A percentile compares a stretch with the other conserved stretches of the same genome.
Conservation (phyloP, 2,113 vertebrate species). For the Motacilla alba region DNA sequence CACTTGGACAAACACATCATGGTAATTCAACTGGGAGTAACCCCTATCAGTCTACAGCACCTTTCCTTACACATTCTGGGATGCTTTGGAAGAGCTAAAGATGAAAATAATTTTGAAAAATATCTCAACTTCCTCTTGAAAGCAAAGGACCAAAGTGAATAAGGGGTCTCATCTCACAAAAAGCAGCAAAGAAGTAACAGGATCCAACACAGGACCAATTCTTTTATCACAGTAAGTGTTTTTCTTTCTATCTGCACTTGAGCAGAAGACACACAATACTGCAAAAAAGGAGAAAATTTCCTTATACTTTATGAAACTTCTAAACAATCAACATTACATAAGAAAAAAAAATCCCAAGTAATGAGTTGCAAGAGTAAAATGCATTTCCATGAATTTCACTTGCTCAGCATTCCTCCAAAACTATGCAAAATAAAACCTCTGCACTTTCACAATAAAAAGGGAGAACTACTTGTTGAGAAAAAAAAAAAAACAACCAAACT, state of each 20-base stretch:
- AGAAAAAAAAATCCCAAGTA: not conserved
- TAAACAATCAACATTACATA: not conserved
- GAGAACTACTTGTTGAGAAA: not conserved
- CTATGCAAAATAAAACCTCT: not conserved
- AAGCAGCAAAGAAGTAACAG: not conserved
- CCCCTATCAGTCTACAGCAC: not conserved
- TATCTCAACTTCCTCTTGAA: rapidly evolving
- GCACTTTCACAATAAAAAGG: not conserved
- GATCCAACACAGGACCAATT: not conserved
- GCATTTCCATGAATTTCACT: not conserved
- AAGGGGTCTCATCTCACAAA: not conserved
- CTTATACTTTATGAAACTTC: not conserved
- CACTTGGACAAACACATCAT: not conserved
- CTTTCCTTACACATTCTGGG: not conserved
- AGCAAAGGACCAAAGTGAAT: not conserved
- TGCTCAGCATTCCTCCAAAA: not conserved
- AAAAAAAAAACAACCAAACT: not conserved
- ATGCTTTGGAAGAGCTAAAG: not conserved
- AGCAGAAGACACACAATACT: not conserved
- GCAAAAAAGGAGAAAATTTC: not conserved
- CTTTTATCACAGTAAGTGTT: not conserved
- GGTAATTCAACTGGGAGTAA: not conserved
- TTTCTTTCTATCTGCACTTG: not conserved
- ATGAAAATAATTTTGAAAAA: not conserved
- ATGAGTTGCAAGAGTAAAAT: not conserved